phyloP scores from a whole-genome alignment of 1,140 invertebrate species.

The Bathynomus jamesi region DNA sequence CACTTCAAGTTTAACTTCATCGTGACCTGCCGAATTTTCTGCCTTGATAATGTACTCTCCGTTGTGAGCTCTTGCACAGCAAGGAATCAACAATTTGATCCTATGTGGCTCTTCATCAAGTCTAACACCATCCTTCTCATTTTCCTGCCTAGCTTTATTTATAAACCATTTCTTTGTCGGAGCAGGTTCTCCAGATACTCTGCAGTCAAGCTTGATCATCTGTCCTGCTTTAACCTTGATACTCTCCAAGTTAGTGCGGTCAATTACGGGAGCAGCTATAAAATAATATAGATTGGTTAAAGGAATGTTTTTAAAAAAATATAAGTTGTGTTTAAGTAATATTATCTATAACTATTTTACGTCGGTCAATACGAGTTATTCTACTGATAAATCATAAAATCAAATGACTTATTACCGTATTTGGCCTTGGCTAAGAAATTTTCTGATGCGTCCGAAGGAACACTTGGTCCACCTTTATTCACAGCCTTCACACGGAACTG shows the following conservation, averaged over 20 bases:
- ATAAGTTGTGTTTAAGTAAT: background rate
- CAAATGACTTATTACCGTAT: too few species aligned
- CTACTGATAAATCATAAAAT: too few species aligned
- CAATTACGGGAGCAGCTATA: constrained; percentile 83
- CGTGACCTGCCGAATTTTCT: constrained; percentile 81
- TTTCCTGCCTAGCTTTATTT: constrained; percentile 65
- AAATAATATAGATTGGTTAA: constrained; percentile 9
- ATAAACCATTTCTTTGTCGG: constrained; percentile 78
- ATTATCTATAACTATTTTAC: background rate
- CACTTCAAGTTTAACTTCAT: constrained; percentile 81
- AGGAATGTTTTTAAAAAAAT: constrained; percentile 7
- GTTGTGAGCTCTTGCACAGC: constrained; percentile 67
- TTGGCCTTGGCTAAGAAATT: constrained; percentile 74
- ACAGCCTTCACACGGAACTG: constrained; percentile 93
- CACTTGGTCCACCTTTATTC: constrained; percentile 87
- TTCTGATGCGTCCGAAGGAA: constrained; percentile 77
- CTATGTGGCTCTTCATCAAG: constrained; percentile 78
- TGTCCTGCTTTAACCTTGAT: constrained; percentile 77
- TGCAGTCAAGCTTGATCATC: constrained; percentile 76
- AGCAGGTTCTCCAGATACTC: constrained; percentile 80
- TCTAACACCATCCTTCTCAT: constrained; percentile 55
- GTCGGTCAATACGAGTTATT: constrained; percentile 19
- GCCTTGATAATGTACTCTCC: constrained; percentile 80
- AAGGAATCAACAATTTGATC: constrained; percentile 67
- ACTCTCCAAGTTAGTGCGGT: constrained; percentile 82